Evolutionary conservation across 2,113 vertebrate species (phyloP), one percentile per base, ranked within the genome.

Genomic region (Rhipidura dahli): DNA sequence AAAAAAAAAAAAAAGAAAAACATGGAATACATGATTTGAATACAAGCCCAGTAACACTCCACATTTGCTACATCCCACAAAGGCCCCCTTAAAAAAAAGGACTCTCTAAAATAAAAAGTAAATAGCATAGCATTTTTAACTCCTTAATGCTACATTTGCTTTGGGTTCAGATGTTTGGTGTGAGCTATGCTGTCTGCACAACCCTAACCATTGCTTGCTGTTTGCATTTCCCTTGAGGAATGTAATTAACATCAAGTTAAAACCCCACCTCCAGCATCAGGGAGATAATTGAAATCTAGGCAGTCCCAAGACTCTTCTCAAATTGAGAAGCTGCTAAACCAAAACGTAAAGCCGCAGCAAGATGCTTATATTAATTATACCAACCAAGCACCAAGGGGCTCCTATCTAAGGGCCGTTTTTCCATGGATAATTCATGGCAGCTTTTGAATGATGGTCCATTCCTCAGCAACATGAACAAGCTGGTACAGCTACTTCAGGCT

Each of bases 301-400:
- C 63, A 90, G 78, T 96, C 94, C 95, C 96, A 97, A 97, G 94
- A 94, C 94, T 90, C 85, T 73, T 80, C 68, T 94, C 75, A 96
- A 94, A 93, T 51, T 71, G 80, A 92, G 71, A 87, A 95, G 88
- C 5, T 71, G 57, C 93, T 95, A 96, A 96, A 93, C 60, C 69
- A 89, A 96, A 94, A 92, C 39, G 85, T 93, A 95, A 93, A 96
- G 96, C 92, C 89, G 76, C 35, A 5, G 90, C 0, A 11, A 83
- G 76, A 96, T 81, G 64, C 84, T 96, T 87, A 24, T 83, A 93
- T 97, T 96, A 96, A 97, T 96, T 96, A 96, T 50, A 95, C 75
- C 60, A 95, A 92, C 93, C 96, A 97, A 47, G 27, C 93, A 90
- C 37, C 96, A 92, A 83, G 94, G 60, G 92, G 92, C 88, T 96